A percentile compares a stretch with the other conserved stretches of the same genome.
Conservation (phyloP, 2,113 vertebrate species). For the Fulica atra region DNA sequence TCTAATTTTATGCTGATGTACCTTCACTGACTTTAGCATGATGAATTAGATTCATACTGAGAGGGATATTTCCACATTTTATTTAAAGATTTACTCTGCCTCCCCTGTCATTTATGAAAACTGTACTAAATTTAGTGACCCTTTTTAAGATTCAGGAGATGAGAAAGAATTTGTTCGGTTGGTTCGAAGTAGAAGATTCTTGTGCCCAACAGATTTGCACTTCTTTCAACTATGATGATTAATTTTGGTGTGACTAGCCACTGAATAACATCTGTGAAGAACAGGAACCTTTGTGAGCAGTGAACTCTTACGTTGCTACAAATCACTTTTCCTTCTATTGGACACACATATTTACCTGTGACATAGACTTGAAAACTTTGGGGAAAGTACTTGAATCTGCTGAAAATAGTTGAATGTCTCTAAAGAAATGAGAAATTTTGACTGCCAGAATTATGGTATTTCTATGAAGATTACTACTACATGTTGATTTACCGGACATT, state of each 20-base stretch:
- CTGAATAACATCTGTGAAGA: not conserved
- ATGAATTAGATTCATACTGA: not conserved
- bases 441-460: not conserved
- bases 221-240: not conserved
- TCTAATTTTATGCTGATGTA: constrained; percentile 35
- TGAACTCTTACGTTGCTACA: not conserved
- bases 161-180: not conserved
- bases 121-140: not conserved
- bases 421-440: not conserved
- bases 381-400: not conserved
- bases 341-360: not conserved
- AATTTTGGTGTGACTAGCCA: not conserved
- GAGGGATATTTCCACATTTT: not conserved
- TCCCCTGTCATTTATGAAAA: constrained; percentile 11
- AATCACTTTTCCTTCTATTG: not conserved
- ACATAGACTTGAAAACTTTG: not conserved
- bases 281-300: not conserved
- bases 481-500: not conserved
- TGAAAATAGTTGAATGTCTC: not conserved
- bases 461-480: not conserved
- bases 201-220: not conserved
- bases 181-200: not conserved
- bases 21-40: not conserved
- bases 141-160: not conserved
- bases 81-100: constrained; percentile 9